These are phyloP conservation scores for Speoplatyrhinus poulsoni DNA, from an alignment of 2,113 vertebrate genomes.

Conservation along the genomic window DNA sequence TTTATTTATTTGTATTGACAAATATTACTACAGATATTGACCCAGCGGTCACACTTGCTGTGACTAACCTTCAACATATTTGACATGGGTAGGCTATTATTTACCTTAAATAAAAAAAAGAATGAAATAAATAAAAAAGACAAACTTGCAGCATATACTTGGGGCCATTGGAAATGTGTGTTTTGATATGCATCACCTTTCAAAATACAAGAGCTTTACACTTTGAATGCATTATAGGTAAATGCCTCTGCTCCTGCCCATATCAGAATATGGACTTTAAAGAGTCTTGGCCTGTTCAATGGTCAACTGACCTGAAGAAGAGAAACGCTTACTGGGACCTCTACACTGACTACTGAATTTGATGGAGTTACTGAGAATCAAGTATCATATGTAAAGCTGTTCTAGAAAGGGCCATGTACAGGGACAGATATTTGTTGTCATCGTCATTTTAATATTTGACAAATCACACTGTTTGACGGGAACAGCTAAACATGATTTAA, in stretches of 20 bases:
- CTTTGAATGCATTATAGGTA: background rate
- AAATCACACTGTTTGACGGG: background rate
- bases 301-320: background rate
- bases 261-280: background rate
- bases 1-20: constrained; percentile 2
- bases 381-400: background rate
- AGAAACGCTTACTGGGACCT: constrained; percentile 10
- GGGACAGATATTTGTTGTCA: background rate
- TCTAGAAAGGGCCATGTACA: background rate
- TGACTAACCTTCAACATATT: constrained; percentile 20
- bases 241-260: background rate
- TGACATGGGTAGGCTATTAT: background rate
- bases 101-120: background rate
- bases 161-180: background rate
- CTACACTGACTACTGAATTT: background rate
- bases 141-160: background rate
- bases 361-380: background rate
- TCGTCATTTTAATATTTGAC: too few species aligned
- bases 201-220: background rate
- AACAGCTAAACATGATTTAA: background rate
- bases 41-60: background rate
- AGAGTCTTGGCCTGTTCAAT: constrained; percentile 4
- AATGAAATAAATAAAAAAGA: background rate
- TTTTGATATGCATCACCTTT: constrained; percentile 5
- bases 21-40: background rate